Base-by-base conservation (phyloP, 2,113 vertebrate species). In the Pangasianodon gigas region DNA sequence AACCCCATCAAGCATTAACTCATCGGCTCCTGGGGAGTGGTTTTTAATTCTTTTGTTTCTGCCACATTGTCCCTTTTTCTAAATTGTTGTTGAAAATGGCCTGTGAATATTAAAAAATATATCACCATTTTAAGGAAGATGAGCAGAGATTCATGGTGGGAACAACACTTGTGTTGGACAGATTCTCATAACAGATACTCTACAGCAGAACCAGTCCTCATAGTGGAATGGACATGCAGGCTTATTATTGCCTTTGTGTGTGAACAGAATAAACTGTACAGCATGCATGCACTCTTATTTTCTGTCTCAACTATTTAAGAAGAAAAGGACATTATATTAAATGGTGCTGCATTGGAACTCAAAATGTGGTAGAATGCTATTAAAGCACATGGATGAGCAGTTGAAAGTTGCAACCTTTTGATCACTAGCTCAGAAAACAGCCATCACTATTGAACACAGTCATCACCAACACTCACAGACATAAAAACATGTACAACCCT, bases 1-100 rank as follows among this genome's bases (percentile, higher is more conserved):
- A 93, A 91, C 92, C 93, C 91, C 94, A 95, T 94, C 92, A 94
- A 84, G 93, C 93, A 94, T 95, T 96, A 95, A 96, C 95, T 95
- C 92, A 91, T 93, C 94, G 90, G 88, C 93, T 95, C 94, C 95
- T 93, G 93, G 90, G 91, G 94, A 52, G 93, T 92, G 90, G 91
- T 94, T 95, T 95, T 93, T 94, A 95, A 88, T 89, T 88, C 89
- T 93, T 90, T 93, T 92, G 87, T 94, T 91, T 92, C 89, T 90
- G 87, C 51, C 79, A 87, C 32, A 32, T 60, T 74, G 74, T 88
- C 65, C 18, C 19, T 81, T 89, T 91, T 88, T 91, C 82, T 26
- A 84, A 77, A 80, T 29, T 91, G 84, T 87, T 77, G 5, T 79
- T 86, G 19, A 89, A 87, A 91, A 54, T 81, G 71, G 51, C 37